These are phyloP conservation scores for Antechinus flavipes DNA, from an alignment of 2,113 vertebrate species.

Conservation along the genomic window DNA sequence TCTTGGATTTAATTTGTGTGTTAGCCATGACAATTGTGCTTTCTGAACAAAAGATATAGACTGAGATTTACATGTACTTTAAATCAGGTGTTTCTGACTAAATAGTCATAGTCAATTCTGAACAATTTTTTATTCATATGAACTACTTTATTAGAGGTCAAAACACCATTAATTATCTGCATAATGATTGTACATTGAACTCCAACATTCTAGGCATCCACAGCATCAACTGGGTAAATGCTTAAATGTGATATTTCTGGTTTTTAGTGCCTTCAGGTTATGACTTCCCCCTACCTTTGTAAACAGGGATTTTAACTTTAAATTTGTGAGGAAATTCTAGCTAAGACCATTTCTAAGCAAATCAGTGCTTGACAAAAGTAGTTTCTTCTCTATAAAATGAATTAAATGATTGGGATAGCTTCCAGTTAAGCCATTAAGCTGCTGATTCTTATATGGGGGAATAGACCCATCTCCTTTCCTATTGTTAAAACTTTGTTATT, in stretches of 20 bases:
- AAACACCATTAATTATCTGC: constrained; percentile 13
- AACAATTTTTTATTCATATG: background rate
- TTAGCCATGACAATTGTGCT: too few species aligned
- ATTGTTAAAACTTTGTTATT: constrained; percentile 37
- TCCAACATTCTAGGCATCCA: constrained; percentile 22
- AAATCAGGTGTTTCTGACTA: constrained; percentile 7
- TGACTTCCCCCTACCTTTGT: background rate
- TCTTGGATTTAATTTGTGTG: background rate
- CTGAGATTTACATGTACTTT: background rate
- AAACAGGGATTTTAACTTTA: constrained; percentile 14
- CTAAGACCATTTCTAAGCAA: constrained; percentile 45
- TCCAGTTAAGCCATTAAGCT: constrained; percentile 62
- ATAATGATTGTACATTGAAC: background rate
- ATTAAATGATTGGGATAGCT: constrained; percentile 58
- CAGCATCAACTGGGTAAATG: constrained; percentile 2
- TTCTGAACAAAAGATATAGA: background rate
- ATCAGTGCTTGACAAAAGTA: constrained; percentile 24
- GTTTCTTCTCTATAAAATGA: constrained; percentile 52
- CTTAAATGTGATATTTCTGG: constrained; percentile 40
- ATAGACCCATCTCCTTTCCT: constrained; percentile 21
- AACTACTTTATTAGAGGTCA: constrained; percentile 45
- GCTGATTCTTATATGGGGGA: constrained; percentile 57
- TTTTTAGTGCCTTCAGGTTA: constrained; percentile 49
- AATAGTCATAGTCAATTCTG: background rate
- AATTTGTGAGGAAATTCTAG: constrained; percentile 33